Conservation (phyloP, 53 echinoderm and acorn worm genomes). For the Temnopleurus reevesii region DNA sequence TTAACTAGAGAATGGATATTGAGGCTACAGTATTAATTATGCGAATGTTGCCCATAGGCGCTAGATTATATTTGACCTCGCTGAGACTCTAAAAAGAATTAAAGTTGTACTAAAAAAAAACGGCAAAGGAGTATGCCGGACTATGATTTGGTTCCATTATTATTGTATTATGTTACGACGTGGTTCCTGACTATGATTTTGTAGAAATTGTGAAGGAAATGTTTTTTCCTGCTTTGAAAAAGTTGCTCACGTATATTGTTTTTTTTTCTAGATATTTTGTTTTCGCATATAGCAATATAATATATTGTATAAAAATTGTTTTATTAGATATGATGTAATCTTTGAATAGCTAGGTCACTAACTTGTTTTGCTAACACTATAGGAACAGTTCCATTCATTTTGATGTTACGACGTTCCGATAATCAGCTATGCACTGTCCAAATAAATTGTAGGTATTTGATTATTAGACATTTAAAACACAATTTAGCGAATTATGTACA, state of each 20-base stretch:
- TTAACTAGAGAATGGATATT: no score
- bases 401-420: conserved; percentile 1
- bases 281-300: conserved; percentile 41
- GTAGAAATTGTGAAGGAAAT: neutral
- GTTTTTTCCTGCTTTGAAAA: neutral
- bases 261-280: conserved; percentile 26
- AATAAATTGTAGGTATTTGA: conserved; percentile 37
- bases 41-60: neutral
- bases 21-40: no score
- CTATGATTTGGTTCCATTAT: neutral
- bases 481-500: neutral
- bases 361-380: conserved; percentile 45
- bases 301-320: conserved; percentile 1
- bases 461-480: conserved; percentile 6
- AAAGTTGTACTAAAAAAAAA: neutral
- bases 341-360: no score
- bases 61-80: neutral
- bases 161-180: neutral
- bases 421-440: conserved; percentile 57
- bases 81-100: neutral
- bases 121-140: neutral
- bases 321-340: conserved; percentile 12
- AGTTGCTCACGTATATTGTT: neutral
- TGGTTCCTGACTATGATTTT: neutral
- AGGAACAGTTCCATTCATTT: neutral